A percentile compares a stretch with the other conserved stretches of the same genome.
These are phyloP conservation scores for Morinoia aosen DNA, from an alignment of 2,888 invertebrate genomes.

Conservation along the genomic window DNA sequence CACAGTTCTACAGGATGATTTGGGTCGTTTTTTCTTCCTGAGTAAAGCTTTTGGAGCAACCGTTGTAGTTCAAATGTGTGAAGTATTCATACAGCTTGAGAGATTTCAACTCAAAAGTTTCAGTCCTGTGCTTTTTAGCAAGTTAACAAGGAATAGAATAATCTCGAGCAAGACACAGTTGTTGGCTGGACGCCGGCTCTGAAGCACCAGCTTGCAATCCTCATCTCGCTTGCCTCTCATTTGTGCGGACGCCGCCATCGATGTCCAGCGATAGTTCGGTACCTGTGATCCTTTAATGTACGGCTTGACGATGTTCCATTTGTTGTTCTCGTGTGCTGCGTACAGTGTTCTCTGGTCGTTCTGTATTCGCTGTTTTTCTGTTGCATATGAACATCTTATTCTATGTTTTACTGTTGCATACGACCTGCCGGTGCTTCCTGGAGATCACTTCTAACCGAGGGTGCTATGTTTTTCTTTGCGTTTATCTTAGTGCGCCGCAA, in stretches of 20 bases:
- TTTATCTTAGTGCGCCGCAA: background rate
- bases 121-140: background rate
- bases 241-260: background rate
- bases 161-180: background rate
- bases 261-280: background rate
- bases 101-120: background rate
- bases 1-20: background rate
- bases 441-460: background rate
- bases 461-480: background rate
- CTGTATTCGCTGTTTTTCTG: background rate
- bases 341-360: background rate
- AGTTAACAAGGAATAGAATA: background rate
- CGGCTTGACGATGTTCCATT: background rate
- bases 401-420: background rate
- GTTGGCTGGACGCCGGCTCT: background rate
- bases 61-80: background rate
- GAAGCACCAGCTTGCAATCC: background rate
- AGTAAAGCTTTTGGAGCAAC: background rate
- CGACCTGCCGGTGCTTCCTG: background rate
- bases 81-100: background rate
- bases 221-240: constrained; percentile 12
- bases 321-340: background rate
- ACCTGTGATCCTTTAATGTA: background rate
- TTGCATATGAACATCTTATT: background rate
- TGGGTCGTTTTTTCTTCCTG: background rate